These are phyloP conservation scores for Manduca sexta DNA, from an alignment of 1,140 invertebrate genomes.

Conservation along the genomic window DNA sequence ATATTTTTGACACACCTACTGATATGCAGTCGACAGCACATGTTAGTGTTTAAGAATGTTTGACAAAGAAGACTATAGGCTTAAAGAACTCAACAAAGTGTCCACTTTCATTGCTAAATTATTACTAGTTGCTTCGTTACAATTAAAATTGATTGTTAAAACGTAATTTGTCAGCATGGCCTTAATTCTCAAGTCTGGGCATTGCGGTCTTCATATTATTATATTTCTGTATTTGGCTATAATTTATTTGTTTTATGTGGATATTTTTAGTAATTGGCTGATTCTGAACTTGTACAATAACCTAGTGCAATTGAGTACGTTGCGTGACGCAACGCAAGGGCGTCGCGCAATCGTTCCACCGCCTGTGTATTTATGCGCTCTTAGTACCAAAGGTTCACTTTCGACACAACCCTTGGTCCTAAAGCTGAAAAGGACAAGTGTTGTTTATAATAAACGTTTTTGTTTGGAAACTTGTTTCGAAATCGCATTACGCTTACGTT, in stretches of 20 bases:
- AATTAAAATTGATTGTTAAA: no score
- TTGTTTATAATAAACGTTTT: not conserved
- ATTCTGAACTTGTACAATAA: slow-evolving; percentile 22
- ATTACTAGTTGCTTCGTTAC: no score
- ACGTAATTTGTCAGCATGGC: no score
- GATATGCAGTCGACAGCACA: no score
- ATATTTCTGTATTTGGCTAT: not conserved
- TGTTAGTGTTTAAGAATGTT: no score
- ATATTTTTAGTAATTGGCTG: not conserved
- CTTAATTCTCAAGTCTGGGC: no score
- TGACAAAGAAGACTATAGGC: no score
- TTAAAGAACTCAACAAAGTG: no score
- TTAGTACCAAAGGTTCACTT: slow-evolving; percentile 49
- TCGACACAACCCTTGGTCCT: slow-evolving; percentile 49
- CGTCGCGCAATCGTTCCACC: slow-evolving; percentile 21
- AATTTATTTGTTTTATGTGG: not conserved
- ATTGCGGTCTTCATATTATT: no score
- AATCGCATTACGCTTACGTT: not conserved
- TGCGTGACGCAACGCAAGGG: slow-evolving; percentile 17
- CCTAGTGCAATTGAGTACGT: slow-evolving; percentile 20
- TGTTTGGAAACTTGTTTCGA: not conserved
- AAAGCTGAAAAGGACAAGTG: slow-evolving; percentile 29
- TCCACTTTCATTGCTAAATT: no score
- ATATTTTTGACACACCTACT: no score
- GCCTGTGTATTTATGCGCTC: slow-evolving; percentile 28